These are phyloP conservation scores for Falco naumanni DNA, from an alignment of 2,797 vertebrate genomes.

Conservation along the genomic window DNA sequence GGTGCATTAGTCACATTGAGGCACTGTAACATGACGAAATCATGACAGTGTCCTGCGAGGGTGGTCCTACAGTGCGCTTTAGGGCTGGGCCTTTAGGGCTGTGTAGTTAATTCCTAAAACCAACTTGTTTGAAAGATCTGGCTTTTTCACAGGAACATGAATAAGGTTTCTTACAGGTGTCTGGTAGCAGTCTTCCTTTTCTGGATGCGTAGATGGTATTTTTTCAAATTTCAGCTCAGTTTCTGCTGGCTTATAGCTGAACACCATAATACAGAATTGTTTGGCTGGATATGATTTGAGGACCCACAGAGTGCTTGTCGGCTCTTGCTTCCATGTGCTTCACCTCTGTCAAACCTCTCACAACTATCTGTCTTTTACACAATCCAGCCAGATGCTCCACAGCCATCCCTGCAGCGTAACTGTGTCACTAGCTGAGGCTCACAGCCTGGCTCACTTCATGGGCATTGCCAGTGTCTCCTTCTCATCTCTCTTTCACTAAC, in stretches of 20 bases:
- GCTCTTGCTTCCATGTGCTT: neutral
- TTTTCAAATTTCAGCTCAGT: neutral
- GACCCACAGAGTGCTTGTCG: neutral
- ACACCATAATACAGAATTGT: neutral
- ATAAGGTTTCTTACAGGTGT: neutral
- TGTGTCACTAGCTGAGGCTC: neutral
- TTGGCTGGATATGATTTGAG: neutral
- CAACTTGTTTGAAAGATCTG: neutral
- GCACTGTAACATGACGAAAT: accelerated
- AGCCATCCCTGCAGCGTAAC: neutral
- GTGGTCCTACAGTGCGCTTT: neutral
- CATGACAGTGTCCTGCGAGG: neutral
- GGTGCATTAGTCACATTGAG: neutral
- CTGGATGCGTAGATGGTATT: neutral
- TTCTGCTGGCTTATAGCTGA: neutral
- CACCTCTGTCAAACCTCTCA: neutral
- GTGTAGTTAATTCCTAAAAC: neutral
- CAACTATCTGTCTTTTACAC: accelerated
- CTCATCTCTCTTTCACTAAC: neutral
- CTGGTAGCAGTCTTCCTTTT: neutral
- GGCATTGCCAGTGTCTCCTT: neutral
- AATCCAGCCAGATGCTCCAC: neutral
- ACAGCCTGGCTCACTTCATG: accelerated
- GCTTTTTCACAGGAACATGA: neutral
- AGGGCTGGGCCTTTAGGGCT: neutral